Evolutionary conservation across 1,140 invertebrate genomes (phyloP), one percentile per base, ranked within the genome.

Genomic region (Heliconius melpomene): DNA sequence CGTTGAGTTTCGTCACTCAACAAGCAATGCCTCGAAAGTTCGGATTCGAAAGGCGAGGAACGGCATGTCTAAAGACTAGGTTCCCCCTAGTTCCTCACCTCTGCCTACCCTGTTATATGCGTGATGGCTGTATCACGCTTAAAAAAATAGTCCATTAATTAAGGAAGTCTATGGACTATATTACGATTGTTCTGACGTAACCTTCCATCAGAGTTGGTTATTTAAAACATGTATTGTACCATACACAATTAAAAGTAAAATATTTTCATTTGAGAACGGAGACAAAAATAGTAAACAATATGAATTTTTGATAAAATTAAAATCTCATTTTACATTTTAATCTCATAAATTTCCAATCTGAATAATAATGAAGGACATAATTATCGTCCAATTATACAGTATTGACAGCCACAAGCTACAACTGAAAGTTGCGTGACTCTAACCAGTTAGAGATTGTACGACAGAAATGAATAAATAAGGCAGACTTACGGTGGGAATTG

Each of bases 401-500:
- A 60, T 60, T 60, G 57, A 60, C 57, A 60, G 9, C 57, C 57
- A 52, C 60, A 66, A 26, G 26, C 26, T 26, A 26, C n/a, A 26
- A 60, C 60, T 66, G 23, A 29, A 66, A 9, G 60, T 66, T 16
- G 60, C 60, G 60, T 66, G 60, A 26, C 60, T 26, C 16, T 29
- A 26, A 66, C 3, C 26, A 66, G 60, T 66, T 66, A 66, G 11
- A 3, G 3, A 29, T 29, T 66, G 26, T 29, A 66, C 60, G 60
- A 66, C 60, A 66, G 60, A 66, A 66, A 66, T 66, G 60, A 66
- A 66, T 66, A 66, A 66, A 66, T 29, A 66, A 66, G 3, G 60
- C 9, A 66, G 13, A 66, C 60, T 66, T 66, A n/a, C 40, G 3
- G 11, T 29, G 9, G 60, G 26, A 66, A 13, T 66, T 66, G 23